These are phyloP conservation scores for Caradrina kadenii DNA, from an alignment of 2,888 invertebrate species.

Conservation along the genomic window DNA sequence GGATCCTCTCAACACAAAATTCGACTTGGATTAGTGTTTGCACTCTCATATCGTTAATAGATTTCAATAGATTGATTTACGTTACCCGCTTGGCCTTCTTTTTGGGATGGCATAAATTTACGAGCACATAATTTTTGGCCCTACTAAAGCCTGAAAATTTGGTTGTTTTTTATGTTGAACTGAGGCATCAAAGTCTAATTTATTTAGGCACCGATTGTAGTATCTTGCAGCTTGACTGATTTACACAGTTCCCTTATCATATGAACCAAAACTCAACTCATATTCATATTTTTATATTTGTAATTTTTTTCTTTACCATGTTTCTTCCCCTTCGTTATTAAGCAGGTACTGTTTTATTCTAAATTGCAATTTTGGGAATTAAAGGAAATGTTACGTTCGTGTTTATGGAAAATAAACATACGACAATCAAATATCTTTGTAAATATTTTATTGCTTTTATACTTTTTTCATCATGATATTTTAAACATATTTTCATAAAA, in stretches of 20 bases:
- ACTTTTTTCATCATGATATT: slow-evolving; percentile 51
- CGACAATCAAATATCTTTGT: slow-evolving; percentile 54
- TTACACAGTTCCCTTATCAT: too few species aligned
- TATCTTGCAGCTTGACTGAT: not conserved
- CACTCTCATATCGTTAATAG: not conserved
- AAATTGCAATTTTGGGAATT: not conserved
- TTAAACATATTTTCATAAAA: slow-evolving; percentile 41
- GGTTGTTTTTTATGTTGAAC: not conserved
- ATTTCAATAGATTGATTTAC: not conserved
- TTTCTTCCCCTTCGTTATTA: too few species aligned
- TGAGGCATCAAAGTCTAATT: not conserved
- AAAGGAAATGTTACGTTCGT: not conserved
- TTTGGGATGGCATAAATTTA: too few species aligned
- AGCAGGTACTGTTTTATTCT: not conserved
- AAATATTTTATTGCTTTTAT: slow-evolving; percentile 64
- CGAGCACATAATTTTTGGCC: too few species aligned
- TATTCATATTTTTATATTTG: too few species aligned
- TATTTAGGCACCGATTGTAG: not conserved
- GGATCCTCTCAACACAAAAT: too few species aligned
- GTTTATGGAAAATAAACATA: slow-evolving; percentile 56
- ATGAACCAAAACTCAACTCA: too few species aligned
- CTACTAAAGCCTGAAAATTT: too few species aligned
- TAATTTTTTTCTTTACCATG: too few species aligned
- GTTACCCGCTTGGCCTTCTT: not conserved
- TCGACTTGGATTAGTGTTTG: not conserved